Evolutionary conservation across 1,140 invertebrate genomes (phyloP), one percentile per base, ranked within the genome.

Genomic region (Scaptomyza hsui): DNA sequence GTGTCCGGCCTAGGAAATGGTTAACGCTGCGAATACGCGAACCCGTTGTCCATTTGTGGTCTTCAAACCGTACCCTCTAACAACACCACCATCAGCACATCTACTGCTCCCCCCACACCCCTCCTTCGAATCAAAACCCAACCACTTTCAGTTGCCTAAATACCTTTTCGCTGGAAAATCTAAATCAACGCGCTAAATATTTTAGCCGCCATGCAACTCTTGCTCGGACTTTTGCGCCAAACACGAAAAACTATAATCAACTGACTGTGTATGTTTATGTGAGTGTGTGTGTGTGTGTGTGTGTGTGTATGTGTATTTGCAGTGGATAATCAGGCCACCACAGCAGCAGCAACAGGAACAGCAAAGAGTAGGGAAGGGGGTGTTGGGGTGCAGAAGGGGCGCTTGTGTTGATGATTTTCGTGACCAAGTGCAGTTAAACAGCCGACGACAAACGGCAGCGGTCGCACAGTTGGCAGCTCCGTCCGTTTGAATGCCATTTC

Each of bases 231-330:
- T 71, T 67, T 63, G 44, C 42, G 70, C 69, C 77, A 78, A 86
- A 78, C 82, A 88, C 82, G 82, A 88, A 88, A 88, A 88, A 88
- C 67, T 88, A 88, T 88, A 88, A 88, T 88, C 82, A 88, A 88
- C 82, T 88, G 60, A 74, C 74, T 2, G 19, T 21, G 19, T 21
- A 4, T 21, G 19, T 2, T 4, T 21, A 4, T 21, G 19, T 21
- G 19, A 2, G 59, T 77, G 78, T 74, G 78, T 82, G 60, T 77
- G 77, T 2, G 19, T 21, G 19, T 21, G 19, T 21, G 19, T 2
- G 2, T 21, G 19, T 21, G 19, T 21, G 19, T 21, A 55, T 77
- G 78, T 74, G 78, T 82, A 88, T 88, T 88, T 88, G 82, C 82
- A 88, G 63, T 82, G 82, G 82, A 88, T 88, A 88, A 88, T 88